These are phyloP conservation scores for Eubucco bourcierii DNA, from an alignment of 2,113 vertebrate species.

Conservation along the genomic window DNA sequence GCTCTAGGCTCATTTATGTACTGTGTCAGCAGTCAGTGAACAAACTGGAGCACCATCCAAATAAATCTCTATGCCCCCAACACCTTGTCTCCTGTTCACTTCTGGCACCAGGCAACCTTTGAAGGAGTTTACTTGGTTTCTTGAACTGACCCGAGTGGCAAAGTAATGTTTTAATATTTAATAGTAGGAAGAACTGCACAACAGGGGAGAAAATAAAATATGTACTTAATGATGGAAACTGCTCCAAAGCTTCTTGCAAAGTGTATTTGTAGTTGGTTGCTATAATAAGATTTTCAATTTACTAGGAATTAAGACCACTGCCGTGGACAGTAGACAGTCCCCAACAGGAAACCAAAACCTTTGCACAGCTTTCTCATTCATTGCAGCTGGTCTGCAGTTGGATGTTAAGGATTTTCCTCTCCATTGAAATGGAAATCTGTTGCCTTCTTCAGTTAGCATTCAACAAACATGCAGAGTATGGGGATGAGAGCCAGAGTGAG, in stretches of 20 bases:
- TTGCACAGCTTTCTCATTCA: background rate
- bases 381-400: conserved; percentile 9
- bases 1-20: background rate
- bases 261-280: conserved; percentile 53
- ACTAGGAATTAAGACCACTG: conserved; percentile 13
- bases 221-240: conserved; percentile 51
- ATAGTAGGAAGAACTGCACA: conserved; percentile 40
- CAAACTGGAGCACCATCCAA: background rate
- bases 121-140: background rate
- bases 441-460: background rate
- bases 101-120: background rate
- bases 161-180: conserved; percentile 66
- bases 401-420: background rate
- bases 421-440: conserved; percentile 21
- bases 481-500: background rate
- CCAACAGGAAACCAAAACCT: conserved; percentile 1
- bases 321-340: conserved; percentile 27
- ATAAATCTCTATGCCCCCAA: background rate
- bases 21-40: background rate
- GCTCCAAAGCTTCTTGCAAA: conserved; percentile 34
- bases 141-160: conserved; percentile 31
- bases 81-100: background rate
- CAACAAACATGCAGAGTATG: background rate
- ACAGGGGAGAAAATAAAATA: conserved; percentile 27
- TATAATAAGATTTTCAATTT: conserved; percentile 62